phyloP scores from a whole-genome alignment of 2,888 invertebrate species.

The Oligia strigilis region DNA sequence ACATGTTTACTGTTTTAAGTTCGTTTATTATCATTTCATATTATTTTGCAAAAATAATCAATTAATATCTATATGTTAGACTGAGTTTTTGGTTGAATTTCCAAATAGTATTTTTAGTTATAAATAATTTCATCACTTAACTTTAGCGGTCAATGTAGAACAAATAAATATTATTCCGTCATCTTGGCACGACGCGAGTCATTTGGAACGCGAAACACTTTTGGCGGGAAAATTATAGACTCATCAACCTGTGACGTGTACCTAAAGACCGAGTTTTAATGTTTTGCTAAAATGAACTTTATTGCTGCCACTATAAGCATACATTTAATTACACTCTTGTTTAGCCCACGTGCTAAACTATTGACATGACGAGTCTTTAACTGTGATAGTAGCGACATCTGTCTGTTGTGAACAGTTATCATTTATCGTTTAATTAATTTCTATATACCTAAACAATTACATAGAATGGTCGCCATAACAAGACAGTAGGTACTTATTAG shows the following conservation, averaged over 20 bases:
- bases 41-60: neutral
- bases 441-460: no score
- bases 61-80: neutral
- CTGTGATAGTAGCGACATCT: conserved; percentile 57
- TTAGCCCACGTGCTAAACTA: conserved; percentile 29
- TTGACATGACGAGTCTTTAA: neutral
- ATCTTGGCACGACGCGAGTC: conserved; percentile 81
- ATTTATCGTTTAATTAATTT: no score
- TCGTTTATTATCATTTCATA: neutral
- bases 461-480: no score
- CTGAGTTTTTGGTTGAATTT: neutral
- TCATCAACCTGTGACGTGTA: conserved; percentile 67
- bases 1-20: neutral
- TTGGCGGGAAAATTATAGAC: conserved; percentile 84
- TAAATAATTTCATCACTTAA: neutral
- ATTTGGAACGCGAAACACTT: conserved; percentile 78
- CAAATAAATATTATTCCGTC: conserved; percentile 70
- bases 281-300: conserved; percentile 50
- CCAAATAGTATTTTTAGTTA: neutral
- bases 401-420: conserved; percentile 35
- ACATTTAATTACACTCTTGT: neutral
- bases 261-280: conserved; percentile 27
- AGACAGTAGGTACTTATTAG: neutral
- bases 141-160: conserved; percentile 74
- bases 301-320: fast-evolving